Conservation (phyloP, 2,888 invertebrate genomes). For the Zonitis immaculata region DNA sequence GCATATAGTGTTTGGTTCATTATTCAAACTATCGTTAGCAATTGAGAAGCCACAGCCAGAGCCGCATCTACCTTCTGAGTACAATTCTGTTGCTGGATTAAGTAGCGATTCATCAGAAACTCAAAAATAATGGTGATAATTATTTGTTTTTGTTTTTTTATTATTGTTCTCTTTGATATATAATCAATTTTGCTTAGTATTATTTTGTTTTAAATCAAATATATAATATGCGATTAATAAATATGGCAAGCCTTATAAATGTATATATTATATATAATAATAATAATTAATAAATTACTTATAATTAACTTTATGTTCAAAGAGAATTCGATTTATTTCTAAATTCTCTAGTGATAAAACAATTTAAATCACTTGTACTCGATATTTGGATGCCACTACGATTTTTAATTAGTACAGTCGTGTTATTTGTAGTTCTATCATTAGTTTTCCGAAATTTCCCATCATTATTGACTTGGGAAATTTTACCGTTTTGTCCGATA, state of each 20-base stretch:
- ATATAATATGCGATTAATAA: background rate
- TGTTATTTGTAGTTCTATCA: background rate
- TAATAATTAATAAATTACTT: background rate
- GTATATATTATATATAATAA: background rate
- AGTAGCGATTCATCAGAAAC: too few relatives aligned
- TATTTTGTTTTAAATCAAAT: background rate
- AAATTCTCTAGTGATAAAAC: background rate
- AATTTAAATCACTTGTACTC: background rate
- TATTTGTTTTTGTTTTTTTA: too few relatives aligned
- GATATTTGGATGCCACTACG: background rate
- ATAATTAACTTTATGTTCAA: background rate
- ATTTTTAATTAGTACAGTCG: background rate
- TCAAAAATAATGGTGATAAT: background rate
- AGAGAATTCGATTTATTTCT: background rate
- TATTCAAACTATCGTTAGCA: constrained; percentile 65
- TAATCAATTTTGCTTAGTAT: too few relatives aligned
- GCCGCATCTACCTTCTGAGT: too few relatives aligned
- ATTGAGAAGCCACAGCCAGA: too few relatives aligned
- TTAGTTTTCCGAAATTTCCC: background rate
- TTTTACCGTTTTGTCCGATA: constrained; percentile 22
- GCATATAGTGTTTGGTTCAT: constrained; percentile 87
- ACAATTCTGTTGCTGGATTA: too few relatives aligned
- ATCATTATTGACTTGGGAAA: constrained; percentile 7
- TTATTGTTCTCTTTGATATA: too few relatives aligned
- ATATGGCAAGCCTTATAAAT: background rate